Base-by-base conservation (phyloP, 2,888 invertebrate genomes). In the Lamellibrachia satsuma region DNA sequence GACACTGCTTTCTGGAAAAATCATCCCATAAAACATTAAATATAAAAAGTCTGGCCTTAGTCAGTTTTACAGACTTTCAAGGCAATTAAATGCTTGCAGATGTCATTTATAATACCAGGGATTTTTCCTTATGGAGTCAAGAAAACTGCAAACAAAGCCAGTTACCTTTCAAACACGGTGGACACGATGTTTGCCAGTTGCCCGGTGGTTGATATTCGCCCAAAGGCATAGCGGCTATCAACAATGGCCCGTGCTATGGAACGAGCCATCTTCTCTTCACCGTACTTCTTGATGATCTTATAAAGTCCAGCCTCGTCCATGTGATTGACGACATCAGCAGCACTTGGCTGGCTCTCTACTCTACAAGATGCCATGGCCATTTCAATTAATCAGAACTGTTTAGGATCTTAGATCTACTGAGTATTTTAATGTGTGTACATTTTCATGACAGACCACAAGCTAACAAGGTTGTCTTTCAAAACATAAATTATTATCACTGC, bases 201-300 rank as follows among this genome's bases (percentile, higher is more conserved):
- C 93, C 97, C 97, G 0, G 99, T 99, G 0, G 98, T 98, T 94
- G 97, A 97, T 92, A 99, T 97, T 95, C 97, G 97, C 95, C 97
- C 97, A 94, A 98, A 97, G 95, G 97, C 97, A 92, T 98, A 97
- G 94, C 99, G 97, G 4, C 98, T 97, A 95, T 99, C 98, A 55
- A 99, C 97, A 90, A 99, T 97, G 39, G 98, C 98, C 95, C 98
- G 97, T 0, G 99, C 98, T 94, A 99, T 95, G 97, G 98, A 98
- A 92, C 98, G 98, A 0, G 98, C 98, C 94, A 97, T 97, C 95
- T 98, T 98, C 96, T 99, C 99, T 96, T 99, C 98, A 0, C 99
- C 99, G 96, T 99, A 94, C 92, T 97, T 97, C 97, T 98, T 98
- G n/a, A 99, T 97, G 94, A 99, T 98, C 95, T 97, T 97, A 92